phyloP scores from a whole-genome alignment of 2,113 vertebrate genomes.

The Peromyscus leucopus region DNA sequence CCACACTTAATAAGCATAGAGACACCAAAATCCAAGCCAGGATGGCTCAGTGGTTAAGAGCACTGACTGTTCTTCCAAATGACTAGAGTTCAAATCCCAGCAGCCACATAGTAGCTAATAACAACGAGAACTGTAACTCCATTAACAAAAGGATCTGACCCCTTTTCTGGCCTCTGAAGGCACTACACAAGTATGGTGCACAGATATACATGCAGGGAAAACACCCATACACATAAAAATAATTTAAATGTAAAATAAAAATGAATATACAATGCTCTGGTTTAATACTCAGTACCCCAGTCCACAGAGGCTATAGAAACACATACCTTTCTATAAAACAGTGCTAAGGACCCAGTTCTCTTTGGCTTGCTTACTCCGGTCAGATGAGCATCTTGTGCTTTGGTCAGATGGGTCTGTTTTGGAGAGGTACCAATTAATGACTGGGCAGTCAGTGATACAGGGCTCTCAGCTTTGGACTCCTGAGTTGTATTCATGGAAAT shows the following conservation, averaged over 20 bases:
- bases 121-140: neutral
- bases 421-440: slow-evolving; percentile 89
- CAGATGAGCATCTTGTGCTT: slow-evolving; percentile 79
- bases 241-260: neutral
- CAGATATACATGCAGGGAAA: neutral
- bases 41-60: neutral
- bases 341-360: slow-evolving; percentile 94
- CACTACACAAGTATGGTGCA: neutral
- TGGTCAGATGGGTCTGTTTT: slow-evolving; percentile 70
- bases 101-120: neutral
- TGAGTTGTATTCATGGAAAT: slow-evolving; percentile 86
- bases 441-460: slow-evolving; percentile 87
- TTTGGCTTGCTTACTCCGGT: slow-evolving; percentile 86
- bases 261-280: neutral
- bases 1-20: neutral
- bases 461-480: slow-evolving; percentile 82
- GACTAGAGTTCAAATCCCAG: neutral
- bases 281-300: neutral
- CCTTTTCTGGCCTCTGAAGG: neutral
- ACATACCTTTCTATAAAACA: slow-evolving; percentile 97
- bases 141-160: neutral
- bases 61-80: neutral
- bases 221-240: neutral
- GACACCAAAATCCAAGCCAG: neutral
- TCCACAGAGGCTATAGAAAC: slow-evolving; percentile 23